Conservation (phyloP, 2,888 invertebrate genomes). For the Onthophagus sagittarius region DNA sequence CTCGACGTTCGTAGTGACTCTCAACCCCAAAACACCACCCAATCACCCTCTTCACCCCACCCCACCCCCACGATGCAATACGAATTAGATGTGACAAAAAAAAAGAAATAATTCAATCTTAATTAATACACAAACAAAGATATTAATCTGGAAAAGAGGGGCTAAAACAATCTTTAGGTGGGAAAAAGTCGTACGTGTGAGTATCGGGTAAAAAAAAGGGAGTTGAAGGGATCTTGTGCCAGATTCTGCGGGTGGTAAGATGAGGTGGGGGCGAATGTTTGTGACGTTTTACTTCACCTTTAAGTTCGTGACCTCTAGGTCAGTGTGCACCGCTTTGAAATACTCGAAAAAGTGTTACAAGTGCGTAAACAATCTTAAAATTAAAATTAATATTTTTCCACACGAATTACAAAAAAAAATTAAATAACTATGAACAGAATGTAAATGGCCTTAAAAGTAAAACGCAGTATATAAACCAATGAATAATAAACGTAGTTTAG, state of each 20-base stretch:
- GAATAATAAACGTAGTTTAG: neutral
- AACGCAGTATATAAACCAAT: neutral
- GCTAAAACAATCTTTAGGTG: no score
- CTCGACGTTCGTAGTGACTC: neutral
- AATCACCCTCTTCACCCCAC: neutral
- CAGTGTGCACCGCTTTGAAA: neutral
- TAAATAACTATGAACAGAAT: no score
- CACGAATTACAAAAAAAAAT: no score
- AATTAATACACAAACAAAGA: neutral
- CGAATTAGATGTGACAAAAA: neutral
- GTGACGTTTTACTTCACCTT: neutral
- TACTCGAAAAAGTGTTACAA: neutral
- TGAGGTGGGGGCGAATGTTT: neutral
- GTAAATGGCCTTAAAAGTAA: neutral
- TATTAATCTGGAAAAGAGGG: no score
- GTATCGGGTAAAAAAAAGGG: neutral
- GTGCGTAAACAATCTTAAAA: no score
- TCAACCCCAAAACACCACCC: neutral
- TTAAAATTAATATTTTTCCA: no score
- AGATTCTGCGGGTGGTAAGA: neutral
- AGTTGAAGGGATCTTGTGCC: neutral
- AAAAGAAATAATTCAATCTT: no score
- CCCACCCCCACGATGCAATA: neutral
- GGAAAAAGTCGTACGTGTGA: neutral
- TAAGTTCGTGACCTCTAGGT: neutral